Evolutionary conservation across 2,113 vertebrate species (phyloP), one percentile per base, ranked within the genome.

Genomic region (Willisornis vidua): DNA sequence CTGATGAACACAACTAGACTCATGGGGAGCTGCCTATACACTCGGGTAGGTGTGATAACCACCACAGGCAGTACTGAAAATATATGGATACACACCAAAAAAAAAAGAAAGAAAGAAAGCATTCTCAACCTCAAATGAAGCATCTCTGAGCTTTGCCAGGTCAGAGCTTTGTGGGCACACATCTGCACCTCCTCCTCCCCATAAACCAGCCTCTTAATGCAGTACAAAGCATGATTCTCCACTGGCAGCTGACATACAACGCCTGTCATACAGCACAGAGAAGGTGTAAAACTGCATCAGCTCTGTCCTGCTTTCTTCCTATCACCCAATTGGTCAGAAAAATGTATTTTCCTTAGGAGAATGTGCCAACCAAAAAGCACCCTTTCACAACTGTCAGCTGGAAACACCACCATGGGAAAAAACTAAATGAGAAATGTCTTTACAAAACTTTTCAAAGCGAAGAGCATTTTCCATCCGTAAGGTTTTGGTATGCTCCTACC

Each of bases 41-140:
- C 33, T 51, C 31, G 26, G 52, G 63, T 9, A 22, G 22, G 3
- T 8, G 11, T 7, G 33, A 71, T 26, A 54, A 46, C 15, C 7
- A 15, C 24, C 18, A 54, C 13, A 81, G 76, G 23, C 39, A 74
- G 26, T 8, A 35, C 3, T 59, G 68, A 39, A 72, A 71, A 75
- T 11, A n/a, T 43, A 58, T 0, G 0, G 25, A 62, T 58, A 19
- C 28, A 35, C 19, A 41, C 12, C 12, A 52, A 45, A 25, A 29
- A 57, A 61, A 70, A 39, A 19, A 63, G 14, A 13, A 15, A 76
- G 37, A 14, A 77, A 78, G 35, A 76, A 88, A 93, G 65, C 18
- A 49, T 33, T 70, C 49, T 84, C 0, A 0, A 48, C 20, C 35
- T 55, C 39, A 58, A 70, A 59, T 3, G 1, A 14, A 76, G 2